phyloP scores from a whole-genome alignment of 2,888 invertebrate species.

The Drosophila nigricruria region DNA sequence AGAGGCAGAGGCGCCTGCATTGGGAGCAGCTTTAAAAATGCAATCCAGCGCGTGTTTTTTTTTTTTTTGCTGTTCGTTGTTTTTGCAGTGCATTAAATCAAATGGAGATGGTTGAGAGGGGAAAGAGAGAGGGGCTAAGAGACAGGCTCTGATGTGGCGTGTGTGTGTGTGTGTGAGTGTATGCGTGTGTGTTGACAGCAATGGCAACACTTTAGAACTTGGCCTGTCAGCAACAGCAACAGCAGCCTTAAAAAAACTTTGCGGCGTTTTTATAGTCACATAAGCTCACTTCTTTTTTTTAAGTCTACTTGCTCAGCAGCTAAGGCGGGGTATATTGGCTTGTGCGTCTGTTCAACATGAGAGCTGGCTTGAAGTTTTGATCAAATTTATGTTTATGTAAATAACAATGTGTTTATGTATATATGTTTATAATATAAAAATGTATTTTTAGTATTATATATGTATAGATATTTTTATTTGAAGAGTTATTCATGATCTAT shows the following conservation, averaged over 20 bases:
- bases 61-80: neutral
- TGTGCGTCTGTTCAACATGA: neutral
- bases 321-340: neutral
- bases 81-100: conserved; percentile 49
- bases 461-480: no score
- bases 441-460: no score
- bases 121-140: neutral
- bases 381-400: no score
- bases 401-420: no score
- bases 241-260: conserved; percentile 31
- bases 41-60: conserved; percentile 21
- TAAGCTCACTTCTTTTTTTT: conserved; percentile 28
- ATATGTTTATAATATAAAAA: no score
- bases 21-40: conserved; percentile 44
- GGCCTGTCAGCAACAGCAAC: conserved; percentile 34
- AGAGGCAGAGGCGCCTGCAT: neutral
- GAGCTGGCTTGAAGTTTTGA: neutral
- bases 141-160: conserved; percentile 6
- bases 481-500: no score
- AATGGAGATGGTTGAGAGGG: conserved; percentile 14
- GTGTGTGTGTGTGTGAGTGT: neutral
- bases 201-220: conserved; percentile 49
- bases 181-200: conserved; percentile 36
- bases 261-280: conserved; percentile 38
- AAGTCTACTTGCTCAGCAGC: neutral